Evolutionary conservation across 2,113 vertebrate species (phyloP).

Genomic region (Etia nguti): DNA sequence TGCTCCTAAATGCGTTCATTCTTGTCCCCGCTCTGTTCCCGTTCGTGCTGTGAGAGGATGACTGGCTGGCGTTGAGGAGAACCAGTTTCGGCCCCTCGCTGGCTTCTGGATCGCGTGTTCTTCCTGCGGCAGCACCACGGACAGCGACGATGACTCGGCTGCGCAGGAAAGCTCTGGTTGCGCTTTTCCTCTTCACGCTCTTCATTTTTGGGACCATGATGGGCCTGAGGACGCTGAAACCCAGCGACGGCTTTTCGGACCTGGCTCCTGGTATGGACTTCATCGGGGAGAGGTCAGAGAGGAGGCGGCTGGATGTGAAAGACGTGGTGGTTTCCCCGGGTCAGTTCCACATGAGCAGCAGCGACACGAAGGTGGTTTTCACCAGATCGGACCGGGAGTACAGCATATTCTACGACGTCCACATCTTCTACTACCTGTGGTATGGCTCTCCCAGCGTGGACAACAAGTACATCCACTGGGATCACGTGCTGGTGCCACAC

Average conservation of each 20-base stretch:
- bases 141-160: constrained; percentile 80
- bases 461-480: constrained; percentile 82
- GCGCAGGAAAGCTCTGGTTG: constrained; percentile 80
- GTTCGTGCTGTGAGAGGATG: not conserved
- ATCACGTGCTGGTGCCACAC: constrained; percentile 86
- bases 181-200: constrained; percentile 83
- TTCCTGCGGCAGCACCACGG: constrained; percentile 36
- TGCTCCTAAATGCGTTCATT: not conserved
- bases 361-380: constrained; percentile 75
- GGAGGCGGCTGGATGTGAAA: constrained; percentile 46
- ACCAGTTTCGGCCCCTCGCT: not conserved
- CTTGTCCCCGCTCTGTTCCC: not conserved
- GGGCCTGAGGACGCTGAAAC: constrained; percentile 84
- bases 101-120: not conserved
- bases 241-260: constrained; percentile 81
- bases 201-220: constrained; percentile 89
- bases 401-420: constrained; percentile 81
- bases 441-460: constrained; percentile 79
- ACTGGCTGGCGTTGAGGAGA: not conserved
- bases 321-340: constrained; percentile 50
- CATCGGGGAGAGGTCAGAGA: constrained; percentile 57
- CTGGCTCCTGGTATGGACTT: constrained; percentile 76
- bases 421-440: constrained; percentile 90
- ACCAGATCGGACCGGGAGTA: constrained; percentile 68
- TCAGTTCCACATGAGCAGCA: constrained; percentile 54